These are phyloP conservation scores for Amniataba percoides DNA, from an alignment of 2,797 vertebrate species.

Conservation along the genomic window DNA sequence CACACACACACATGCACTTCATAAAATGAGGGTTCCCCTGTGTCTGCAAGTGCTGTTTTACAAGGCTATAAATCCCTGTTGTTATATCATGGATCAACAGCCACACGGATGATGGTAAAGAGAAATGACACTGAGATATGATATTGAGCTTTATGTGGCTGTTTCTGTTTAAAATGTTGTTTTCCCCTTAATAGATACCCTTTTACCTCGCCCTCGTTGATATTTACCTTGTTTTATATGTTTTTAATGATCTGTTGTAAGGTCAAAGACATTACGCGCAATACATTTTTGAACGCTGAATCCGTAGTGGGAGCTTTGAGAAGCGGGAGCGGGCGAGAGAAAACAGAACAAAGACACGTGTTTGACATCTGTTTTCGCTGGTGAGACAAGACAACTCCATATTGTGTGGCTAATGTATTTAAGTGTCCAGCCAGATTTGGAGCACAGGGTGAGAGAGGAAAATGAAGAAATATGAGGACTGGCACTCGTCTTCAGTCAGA, in stretches of 20 bases:
- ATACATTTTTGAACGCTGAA: constrained; percentile 33
- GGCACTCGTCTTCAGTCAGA: constrained; percentile 69
- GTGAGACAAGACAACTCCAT: constrained; percentile 75
- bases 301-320: constrained; percentile 37
- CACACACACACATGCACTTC: not conserved
- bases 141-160: constrained; percentile 58
- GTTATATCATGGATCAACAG: constrained; percentile 56
- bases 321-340: constrained; percentile 26
- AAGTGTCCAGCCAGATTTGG: constrained; percentile 73
- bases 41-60: constrained; percentile 51
- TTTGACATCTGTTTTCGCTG: constrained; percentile 75
- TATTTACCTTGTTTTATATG: constrained; percentile 44
- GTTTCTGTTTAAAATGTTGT: constrained; percentile 53
- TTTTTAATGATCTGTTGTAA: constrained; percentile 51
- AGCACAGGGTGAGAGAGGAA: constrained; percentile 57
- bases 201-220: constrained; percentile 34
- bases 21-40: constrained; percentile 40
- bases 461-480: constrained; percentile 80
- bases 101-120: constrained; percentile 15
- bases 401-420: constrained; percentile 76
- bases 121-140: constrained; percentile 39
- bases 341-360: constrained; percentile 58
- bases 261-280: constrained; percentile 50
- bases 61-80: constrained; percentile 55
- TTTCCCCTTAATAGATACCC: constrained; percentile 45